A percentile compares a stretch with the other conserved stretches of the same genome.
Evolutionary conservation across 2,113 vertebrate species (phyloP).

Genomic region (Halcyon malimbica): DNA sequence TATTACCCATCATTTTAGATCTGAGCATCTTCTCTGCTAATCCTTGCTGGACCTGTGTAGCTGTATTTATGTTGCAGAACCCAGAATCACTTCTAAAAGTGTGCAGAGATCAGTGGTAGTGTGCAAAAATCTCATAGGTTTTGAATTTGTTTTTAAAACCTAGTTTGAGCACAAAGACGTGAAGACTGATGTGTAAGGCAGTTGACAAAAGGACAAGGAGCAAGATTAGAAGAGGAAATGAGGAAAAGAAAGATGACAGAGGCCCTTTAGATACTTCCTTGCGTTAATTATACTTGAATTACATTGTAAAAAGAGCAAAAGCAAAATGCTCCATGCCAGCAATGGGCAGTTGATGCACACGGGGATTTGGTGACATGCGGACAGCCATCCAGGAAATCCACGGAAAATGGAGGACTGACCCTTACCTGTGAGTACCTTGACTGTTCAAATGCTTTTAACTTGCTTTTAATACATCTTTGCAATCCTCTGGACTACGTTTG

Average conservation of each 20-base stretch:
- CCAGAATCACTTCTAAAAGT: neutral
- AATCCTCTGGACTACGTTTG: neutral
- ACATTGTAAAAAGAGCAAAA: neutral
- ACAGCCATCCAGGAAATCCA: neutral
- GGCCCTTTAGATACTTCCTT: neutral
- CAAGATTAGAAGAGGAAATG: neutral
- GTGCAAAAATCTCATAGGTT: neutral
- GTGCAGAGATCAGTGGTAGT: neutral
- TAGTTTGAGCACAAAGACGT: neutral
- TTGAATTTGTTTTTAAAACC: neutral
- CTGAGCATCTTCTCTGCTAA: neutral
- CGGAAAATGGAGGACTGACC: neutral
- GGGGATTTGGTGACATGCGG: neutral
- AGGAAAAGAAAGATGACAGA: neutral
- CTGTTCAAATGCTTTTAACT: neutral
- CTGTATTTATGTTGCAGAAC: neutral
- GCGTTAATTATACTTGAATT: neutral
- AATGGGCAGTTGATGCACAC: neutral
- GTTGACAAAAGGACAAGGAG: neutral
- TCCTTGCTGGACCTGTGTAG: neutral
- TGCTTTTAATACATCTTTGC: neutral
- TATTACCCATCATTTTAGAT: neutral
- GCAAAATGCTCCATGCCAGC: neutral
- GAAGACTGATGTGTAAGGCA: neutral
- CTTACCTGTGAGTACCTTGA: neutral